Percentiles rank a stretch among this genome's conserved stretches.
These are phyloP conservation scores for Esox niger DNA, from an alignment of 2,113 vertebrate species.

Conservation along the genomic window DNA sequence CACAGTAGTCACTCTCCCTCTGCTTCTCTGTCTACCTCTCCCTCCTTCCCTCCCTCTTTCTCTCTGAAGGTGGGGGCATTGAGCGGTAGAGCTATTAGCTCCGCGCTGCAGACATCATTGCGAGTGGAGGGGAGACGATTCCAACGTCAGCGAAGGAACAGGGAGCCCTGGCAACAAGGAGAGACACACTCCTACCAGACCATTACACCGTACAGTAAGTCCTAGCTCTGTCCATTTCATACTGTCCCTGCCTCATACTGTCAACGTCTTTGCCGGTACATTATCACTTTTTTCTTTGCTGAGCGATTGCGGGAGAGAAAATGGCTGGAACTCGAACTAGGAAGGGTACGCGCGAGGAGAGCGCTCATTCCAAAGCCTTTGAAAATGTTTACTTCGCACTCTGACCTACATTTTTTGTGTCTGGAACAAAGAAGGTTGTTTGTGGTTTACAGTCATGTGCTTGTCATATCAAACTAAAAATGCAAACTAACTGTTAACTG, in stretches of 20 bases:
- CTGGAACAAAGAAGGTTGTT: not conserved
- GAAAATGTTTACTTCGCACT: conserved; percentile 59
- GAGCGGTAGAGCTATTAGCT: conserved; percentile 66
- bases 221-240: conserved; percentile 35
- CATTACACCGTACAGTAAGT: conserved; percentile 89
- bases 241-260: conserved; percentile 12
- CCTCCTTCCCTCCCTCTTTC: conserved; percentile 18
- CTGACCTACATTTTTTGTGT: conserved; percentile 55
- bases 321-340: conserved; percentile 61
- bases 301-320: conserved; percentile 30
- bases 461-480: conserved; percentile 46
- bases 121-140: conserved; percentile 81
- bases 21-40: conserved; percentile 3
- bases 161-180: conserved; percentile 74
- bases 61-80: conserved; percentile 59
- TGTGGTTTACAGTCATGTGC: conserved; percentile 3
- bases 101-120: conserved; percentile 87
- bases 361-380: conserved; percentile 51
- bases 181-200: conserved; percentile 71
- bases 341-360: conserved; percentile 48
- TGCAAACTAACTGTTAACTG: conserved; percentile 52
- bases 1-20: conserved; percentile 15
- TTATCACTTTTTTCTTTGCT: conserved; percentile 38
- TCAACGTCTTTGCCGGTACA: conserved; percentile 25
- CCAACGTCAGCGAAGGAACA: conserved; percentile 82